A percentile compares a stretch with the other conserved stretches of the same genome.
Evolutionary conservation across 2,888 invertebrate genomes (phyloP).

Genomic region (Parelbella ahira): DNA sequence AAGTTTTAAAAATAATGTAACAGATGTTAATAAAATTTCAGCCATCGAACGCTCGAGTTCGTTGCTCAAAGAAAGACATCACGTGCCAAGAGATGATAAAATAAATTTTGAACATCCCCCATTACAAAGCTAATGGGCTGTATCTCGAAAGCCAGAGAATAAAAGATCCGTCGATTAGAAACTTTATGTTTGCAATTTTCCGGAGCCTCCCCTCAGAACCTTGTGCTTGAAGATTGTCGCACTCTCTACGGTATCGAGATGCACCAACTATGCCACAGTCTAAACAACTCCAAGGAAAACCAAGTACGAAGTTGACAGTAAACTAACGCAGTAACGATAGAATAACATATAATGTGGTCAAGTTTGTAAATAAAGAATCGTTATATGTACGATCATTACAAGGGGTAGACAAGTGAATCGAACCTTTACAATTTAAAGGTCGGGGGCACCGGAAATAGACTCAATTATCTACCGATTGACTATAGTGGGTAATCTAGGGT

Average conservation of each 20-base stretch:
- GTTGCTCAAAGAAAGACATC: slow-evolving; percentile 66
- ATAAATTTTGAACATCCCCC: slow-evolving; percentile 76
- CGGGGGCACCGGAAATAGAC: slow-evolving; percentile 45
- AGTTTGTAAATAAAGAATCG: slow-evolving; percentile 8
- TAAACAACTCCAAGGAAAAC: not conserved
- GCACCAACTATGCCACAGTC: slow-evolving; percentile 23
- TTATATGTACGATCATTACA: slow-evolving; percentile 32
- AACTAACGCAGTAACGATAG: not conserved
- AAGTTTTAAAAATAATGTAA: slow-evolving; percentile 22
- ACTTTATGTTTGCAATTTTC: slow-evolving; percentile 79
- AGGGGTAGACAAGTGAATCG: slow-evolving; percentile 44
- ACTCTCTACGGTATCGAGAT: slow-evolving; percentile 32
- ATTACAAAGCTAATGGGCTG: slow-evolving; percentile 79
- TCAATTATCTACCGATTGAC: slow-evolving; percentile 49
- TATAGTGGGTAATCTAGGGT: slow-evolving; percentile 44
- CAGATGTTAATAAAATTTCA: slow-evolving; percentile 28
- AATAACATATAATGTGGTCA: not conserved
- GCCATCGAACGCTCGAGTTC: slow-evolving; percentile 33
- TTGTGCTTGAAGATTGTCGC: slow-evolving; percentile 43
- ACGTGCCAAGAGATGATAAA: slow-evolving; percentile 78
- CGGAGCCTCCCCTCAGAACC: slow-evolving; percentile 48
- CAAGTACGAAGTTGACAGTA: not conserved
- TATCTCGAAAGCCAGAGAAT: slow-evolving; percentile 74
- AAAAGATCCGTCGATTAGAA: slow-evolving; percentile 80
- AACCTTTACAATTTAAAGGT: slow-evolving; percentile 45